Conservation (phyloP, 2,113 vertebrate species). For the Pangasianodon gigas region DNA sequence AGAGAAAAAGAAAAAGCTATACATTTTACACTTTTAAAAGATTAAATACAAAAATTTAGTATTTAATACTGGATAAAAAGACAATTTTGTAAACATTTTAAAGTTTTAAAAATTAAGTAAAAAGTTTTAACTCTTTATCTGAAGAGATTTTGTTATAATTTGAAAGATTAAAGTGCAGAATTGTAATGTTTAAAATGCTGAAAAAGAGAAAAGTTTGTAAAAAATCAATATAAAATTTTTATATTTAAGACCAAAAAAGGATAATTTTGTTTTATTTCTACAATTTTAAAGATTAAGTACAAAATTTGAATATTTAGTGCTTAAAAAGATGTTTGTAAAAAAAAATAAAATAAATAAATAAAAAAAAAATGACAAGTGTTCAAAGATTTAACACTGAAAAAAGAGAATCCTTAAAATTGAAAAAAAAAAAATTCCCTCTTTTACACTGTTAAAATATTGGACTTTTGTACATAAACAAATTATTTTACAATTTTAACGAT, state of each 20-base stretch:
- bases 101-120: not conserved
- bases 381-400: not conserved
- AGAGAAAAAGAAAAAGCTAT: not conserved
- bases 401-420: not conserved
- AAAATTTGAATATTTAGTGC: no score
- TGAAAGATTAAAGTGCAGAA: not conserved
- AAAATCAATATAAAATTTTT: not conserved
- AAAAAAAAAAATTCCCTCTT: no score
- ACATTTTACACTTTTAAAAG: not conserved
- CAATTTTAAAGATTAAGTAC: no score
- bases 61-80: not conserved
- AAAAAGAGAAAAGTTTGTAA: no score
- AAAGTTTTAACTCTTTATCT: not conserved
- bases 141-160: not conserved
- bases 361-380: not conserved
- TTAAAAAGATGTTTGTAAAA: not conserved
- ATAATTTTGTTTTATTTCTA: not conserved
- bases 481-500: not conserved
- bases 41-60: not conserved
- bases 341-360: not conserved
- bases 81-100: not conserved
- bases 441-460: not conserved
- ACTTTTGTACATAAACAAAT: not conserved
- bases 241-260: not conserved
- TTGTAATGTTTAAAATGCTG: no score